Percentiles rank a stretch among this genome's conserved stretches.
Evolutionary conservation across 2,888 invertebrate genomes (phyloP).

Genomic region (Anarsia innoxiella): DNA sequence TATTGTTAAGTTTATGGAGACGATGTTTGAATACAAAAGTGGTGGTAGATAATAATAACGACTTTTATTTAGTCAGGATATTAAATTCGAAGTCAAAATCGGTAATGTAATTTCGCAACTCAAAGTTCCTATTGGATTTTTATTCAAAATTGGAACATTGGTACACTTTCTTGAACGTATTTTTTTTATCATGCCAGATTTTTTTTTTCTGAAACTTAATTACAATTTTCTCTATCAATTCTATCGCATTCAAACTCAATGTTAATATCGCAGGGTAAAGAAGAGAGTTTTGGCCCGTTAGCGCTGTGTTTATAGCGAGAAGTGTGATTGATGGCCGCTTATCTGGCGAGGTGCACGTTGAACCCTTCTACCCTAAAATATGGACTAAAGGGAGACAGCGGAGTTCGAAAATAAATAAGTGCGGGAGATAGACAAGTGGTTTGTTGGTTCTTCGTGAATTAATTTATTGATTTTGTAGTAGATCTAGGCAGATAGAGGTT

Average conservation of each 20-base stretch:
- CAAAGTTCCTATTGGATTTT: background rate
- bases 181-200: background rate
- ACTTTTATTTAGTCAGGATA: too few relatives aligned
- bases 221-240: background rate
- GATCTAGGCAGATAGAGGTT: too few relatives aligned
- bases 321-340: constrained; percentile 66
- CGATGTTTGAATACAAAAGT: too few relatives aligned
- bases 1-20: too few relatives aligned
- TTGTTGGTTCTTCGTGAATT: too few relatives aligned
- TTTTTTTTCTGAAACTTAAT: background rate
- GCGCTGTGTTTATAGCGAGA: constrained; percentile 51
- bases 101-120: too few relatives aligned
- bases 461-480: too few relatives aligned
- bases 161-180: background rate
- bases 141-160: background rate
- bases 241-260: background rate
- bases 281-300: constrained; percentile 16
- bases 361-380: constrained; percentile 39
- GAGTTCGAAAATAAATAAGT: background rate
- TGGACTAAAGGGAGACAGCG: constrained; percentile 30
- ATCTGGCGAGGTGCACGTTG: constrained; percentile 48
- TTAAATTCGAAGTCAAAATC: too few relatives aligned
- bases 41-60: too few relatives aligned
- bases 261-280: too few relatives aligned
- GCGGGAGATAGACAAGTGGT: background rate